A percentile compares a stretch with the other conserved stretches of the same genome.
Evolutionary conservation across 2,888 invertebrate species (phyloP).

Genomic region (Antitype chi): DNA sequence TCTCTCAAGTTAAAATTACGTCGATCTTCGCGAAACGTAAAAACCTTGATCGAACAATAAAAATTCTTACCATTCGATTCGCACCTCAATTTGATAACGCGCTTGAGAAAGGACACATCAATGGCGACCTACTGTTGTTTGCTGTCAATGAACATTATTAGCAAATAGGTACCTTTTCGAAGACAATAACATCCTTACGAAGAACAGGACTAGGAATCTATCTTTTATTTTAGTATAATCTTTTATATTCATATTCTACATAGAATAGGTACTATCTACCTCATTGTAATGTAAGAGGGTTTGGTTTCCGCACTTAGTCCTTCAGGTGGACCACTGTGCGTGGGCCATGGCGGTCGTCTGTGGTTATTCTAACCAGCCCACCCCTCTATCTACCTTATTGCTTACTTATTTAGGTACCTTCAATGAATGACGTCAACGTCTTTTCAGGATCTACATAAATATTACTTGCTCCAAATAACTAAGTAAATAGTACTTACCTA

Average conservation of each 20-base stretch:
- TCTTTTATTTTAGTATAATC: background rate
- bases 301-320: too few relatives aligned
- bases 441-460: background rate
- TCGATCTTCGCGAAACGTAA: background rate
- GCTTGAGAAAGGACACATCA: slow-evolving; percentile 39
- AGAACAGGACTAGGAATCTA: too few relatives aligned
- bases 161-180: background rate
- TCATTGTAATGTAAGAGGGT: too few relatives aligned
- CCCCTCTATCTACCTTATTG: too few relatives aligned
- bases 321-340: too few relatives aligned
- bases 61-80: slow-evolving; percentile 47
- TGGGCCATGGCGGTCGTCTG: too few relatives aligned
- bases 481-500: background rate
- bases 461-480: background rate
- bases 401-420: background rate
- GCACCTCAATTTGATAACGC: slow-evolving; percentile 21
- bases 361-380: too few relatives aligned
- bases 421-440: background rate
- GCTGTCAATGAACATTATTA: slow-evolving; percentile 33
- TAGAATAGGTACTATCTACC: background rate
- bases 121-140: slow-evolving; percentile 43
- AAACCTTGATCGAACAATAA: slow-evolving; percentile 57
- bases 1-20: background rate
- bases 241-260: background rate
- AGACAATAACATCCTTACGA: background rate